Percentiles rank a stretch among this genome's conserved stretches.
These are phyloP conservation scores for Tanypteryx hageni DNA, from an alignment of 2,888 invertebrate genomes.

Conservation along the genomic window DNA sequence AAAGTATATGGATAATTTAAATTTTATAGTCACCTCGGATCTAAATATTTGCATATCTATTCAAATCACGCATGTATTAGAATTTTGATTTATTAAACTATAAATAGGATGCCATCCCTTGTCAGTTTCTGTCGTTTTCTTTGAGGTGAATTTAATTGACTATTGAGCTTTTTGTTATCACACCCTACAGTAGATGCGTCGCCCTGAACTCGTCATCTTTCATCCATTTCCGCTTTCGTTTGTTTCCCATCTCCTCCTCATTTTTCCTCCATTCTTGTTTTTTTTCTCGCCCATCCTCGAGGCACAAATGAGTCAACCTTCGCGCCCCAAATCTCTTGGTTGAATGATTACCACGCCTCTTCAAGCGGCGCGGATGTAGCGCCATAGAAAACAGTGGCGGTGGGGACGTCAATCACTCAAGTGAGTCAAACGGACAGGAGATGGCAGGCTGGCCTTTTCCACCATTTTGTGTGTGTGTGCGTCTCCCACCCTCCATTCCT, in stretches of 20 bases:
- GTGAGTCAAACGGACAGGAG: slow-evolving; percentile 23
- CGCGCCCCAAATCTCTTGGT: neutral
- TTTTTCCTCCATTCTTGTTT: neutral
- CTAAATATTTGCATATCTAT: too few species aligned
- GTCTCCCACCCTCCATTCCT: neutral
- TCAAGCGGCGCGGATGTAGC: neutral
- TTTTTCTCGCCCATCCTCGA: neutral
- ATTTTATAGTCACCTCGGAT: too few species aligned
- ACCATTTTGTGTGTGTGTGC: neutral
- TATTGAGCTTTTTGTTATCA: neutral
- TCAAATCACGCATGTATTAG: too few species aligned
- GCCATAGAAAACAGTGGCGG: neutral
- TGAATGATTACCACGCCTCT: neutral
- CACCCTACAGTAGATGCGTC: neutral
- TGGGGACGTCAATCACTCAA: neutral
- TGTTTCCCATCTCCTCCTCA: neutral
- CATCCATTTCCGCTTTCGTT: neutral
- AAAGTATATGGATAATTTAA: too few species aligned
- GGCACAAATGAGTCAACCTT: neutral
- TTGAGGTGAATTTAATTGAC: neutral
- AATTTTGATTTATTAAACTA: too few species aligned
- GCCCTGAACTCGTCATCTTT: neutral
- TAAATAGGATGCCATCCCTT: too few species aligned
- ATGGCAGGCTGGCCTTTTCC: slow-evolving; percentile 12
- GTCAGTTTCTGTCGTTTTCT: too few species aligned